Evolutionary conservation across 2,113 vertebrate species (phyloP).

Genomic region (Pycnonotus jocosus): DNA sequence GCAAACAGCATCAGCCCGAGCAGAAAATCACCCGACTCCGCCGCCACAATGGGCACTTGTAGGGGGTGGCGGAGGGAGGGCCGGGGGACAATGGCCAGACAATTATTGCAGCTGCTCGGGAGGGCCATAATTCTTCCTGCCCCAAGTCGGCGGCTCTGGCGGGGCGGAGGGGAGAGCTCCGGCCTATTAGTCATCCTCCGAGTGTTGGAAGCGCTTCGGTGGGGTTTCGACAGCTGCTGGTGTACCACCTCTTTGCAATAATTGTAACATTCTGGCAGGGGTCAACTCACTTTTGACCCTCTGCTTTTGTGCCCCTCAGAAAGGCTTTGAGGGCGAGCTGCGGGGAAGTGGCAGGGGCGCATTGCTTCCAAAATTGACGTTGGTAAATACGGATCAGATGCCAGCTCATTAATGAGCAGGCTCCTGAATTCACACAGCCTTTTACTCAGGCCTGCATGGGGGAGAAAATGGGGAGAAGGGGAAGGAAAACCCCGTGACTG

Average conservation of each 20-base stretch:
- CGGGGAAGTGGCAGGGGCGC: slow-evolving; percentile 73
- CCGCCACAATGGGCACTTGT: slow-evolving; percentile 80
- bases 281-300: slow-evolving; percentile 84
- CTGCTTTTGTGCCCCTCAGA: slow-evolving; percentile 67
- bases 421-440: slow-evolving; percentile 71
- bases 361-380: slow-evolving; percentile 66
- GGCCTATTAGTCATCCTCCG: slow-evolving; percentile 74
- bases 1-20: slow-evolving; percentile 74
- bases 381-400: slow-evolving; percentile 78
- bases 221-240: slow-evolving; percentile 83
- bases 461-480: background rate
- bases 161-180: slow-evolving; percentile 54
- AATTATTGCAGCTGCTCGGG: slow-evolving; percentile 84
- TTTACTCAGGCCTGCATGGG: background rate
- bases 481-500: background rate
- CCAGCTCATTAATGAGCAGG: slow-evolving; percentile 60
- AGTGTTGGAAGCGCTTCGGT: slow-evolving; percentile 67
- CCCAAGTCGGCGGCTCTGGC: slow-evolving; percentile 40
- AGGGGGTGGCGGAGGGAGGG: slow-evolving; percentile 75
- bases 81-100: slow-evolving; percentile 74
- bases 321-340: slow-evolving; percentile 72
- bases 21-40: slow-evolving; percentile 77
- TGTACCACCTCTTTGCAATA: slow-evolving; percentile 67
- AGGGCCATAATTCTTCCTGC: slow-evolving; percentile 73
- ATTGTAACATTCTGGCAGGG: slow-evolving; percentile 81